These are phyloP conservation scores for Egretta garzetta DNA, from an alignment of 2,113 vertebrate species.

Conservation along the genomic window DNA sequence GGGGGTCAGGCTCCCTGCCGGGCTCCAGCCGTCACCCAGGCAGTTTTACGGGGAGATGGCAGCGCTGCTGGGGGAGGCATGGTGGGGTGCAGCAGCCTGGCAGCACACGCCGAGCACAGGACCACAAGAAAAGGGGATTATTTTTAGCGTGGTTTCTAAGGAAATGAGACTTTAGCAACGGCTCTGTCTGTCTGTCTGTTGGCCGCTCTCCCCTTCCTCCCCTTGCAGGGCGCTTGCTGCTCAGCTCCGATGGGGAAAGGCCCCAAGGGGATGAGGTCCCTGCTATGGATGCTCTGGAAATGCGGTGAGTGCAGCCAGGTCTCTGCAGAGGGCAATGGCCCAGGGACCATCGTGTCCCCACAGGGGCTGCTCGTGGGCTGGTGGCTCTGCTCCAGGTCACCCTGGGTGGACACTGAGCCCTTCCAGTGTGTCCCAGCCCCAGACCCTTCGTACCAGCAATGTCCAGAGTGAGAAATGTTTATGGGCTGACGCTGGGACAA, in stretches of 20 bases:
- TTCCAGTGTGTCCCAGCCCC: rapidly evolving
- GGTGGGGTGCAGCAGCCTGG: neutral
- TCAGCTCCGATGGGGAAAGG: rapidly evolving
- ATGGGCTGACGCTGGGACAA: rapidly evolving
- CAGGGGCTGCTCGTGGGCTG: rapidly evolving
- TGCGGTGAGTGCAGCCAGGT: neutral
- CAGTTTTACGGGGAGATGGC: rapidly evolving
- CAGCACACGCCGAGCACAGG: neutral
- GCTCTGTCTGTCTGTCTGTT: neutral
- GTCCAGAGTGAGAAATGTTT: rapidly evolving
- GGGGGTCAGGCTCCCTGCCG: no score
- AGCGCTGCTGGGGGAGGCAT: neutral
- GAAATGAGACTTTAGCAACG: neutral
- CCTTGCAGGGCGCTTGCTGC: rapidly evolving
- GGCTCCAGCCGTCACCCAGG: neutral
- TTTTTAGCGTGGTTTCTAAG: conserved; percentile 54
- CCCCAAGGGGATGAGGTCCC: rapidly evolving
- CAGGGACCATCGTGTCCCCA: rapidly evolving
- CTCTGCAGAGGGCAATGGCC: neutral
- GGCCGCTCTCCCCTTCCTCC: neutral
- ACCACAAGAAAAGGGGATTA: neutral
- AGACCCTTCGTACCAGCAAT: neutral
- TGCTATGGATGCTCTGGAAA: neutral
- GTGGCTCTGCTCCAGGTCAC: neutral
- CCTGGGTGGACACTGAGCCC: rapidly evolving